Base-by-base conservation (phyloP, 2,797 vertebrate genomes). In the Typhlichthys eigenmanni region DNA sequence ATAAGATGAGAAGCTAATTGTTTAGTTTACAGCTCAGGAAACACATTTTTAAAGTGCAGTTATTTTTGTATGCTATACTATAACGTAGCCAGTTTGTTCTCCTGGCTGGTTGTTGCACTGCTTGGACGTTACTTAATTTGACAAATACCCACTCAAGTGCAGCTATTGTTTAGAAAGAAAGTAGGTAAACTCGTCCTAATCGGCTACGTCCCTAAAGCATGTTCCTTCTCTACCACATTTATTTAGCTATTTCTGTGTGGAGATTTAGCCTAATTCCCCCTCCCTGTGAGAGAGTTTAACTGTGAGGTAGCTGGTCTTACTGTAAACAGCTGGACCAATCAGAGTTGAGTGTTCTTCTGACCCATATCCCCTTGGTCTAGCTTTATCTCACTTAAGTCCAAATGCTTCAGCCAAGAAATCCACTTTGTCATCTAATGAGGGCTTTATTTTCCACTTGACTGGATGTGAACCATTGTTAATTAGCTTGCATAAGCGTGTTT, bases 121-220 rank as follows among this genome's bases (percentile, higher is more conserved):
- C 13, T 60, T 64, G 47, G 29, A 46, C 29, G 79, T 90, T 90
- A 74, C 74, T 62, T 84, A 80, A 80, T 52, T 34, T 43, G 17
- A 47, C 65, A 85, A 85, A 90, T 85, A 78, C 73, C 13, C 17
- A 48, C 63, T 10, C 56, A 85, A 85, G 54, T 24, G 52, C 74
- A 13, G 48, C 66, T 72, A 74, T 87, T 88, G 84, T 87, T 81
- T 69, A 43, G 64, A 60, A 45, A 62, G 61, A 73, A 76, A 81
- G 70, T 66, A 12, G 53, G 38, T 86, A 67, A 69, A 64, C 78
- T 76, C 49, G 34, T 29, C 57, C 24, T 85, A 86, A 88, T 84
- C 72, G 13, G 77, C 75, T 81, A 55, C 62, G 55, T 43, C 8
- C 17, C 12, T 50, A 11, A 38, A 43, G 24, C 34, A 29, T n/a